These are phyloP conservation scores for Lagodon rhomboides DNA, from an alignment of 2,797 vertebrate genomes.

Conservation along the genomic window DNA sequence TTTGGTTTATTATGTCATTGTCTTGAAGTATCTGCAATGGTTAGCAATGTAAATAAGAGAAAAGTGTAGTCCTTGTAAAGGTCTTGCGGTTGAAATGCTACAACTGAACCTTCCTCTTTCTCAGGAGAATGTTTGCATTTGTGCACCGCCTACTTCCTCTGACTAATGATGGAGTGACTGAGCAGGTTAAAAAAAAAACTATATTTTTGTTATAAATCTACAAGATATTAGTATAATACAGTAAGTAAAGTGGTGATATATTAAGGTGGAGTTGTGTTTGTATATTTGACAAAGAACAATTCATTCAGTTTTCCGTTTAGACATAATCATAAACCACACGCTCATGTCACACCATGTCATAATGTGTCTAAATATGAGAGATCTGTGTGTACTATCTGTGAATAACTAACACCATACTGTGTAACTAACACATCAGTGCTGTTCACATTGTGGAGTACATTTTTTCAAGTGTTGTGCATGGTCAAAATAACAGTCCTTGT, in stretches of 20 bases:
- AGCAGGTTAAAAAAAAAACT: slow-evolving; percentile 17
- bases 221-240: slow-evolving; percentile 39
- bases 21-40: slow-evolving; percentile 47
- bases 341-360: not conserved
- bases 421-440: slow-evolving; percentile 26
- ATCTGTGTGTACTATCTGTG: slow-evolving; percentile 41
- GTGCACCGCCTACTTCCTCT: slow-evolving; percentile 55
- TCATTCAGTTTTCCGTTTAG: not conserved
- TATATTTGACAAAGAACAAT: slow-evolving; percentile 18
- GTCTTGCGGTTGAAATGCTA: slow-evolving; percentile 46
- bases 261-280: slow-evolving; percentile 29
- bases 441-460: slow-evolving; percentile 29
- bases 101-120: slow-evolving; percentile 71
- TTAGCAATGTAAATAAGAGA: slow-evolving; percentile 12
- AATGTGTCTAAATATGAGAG: slow-evolving; percentile 24
- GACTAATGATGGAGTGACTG: slow-evolving; percentile 39
- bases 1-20: not conserved
- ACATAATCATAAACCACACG: slow-evolving; percentile 6
- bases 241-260: slow-evolving; percentile 5
- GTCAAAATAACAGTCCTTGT: slow-evolving; percentile 54
- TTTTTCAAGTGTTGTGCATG: slow-evolving; percentile 57
- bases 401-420: slow-evolving; percentile 10
- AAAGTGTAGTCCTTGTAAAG: slow-evolving; percentile 24
- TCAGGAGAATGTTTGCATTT: slow-evolving; percentile 63
- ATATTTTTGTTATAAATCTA: slow-evolving; percentile 68